These are phyloP conservation scores for Cyclopterus lumpus DNA, from an alignment of 2,797 vertebrate species.

Conservation along the genomic window DNA sequence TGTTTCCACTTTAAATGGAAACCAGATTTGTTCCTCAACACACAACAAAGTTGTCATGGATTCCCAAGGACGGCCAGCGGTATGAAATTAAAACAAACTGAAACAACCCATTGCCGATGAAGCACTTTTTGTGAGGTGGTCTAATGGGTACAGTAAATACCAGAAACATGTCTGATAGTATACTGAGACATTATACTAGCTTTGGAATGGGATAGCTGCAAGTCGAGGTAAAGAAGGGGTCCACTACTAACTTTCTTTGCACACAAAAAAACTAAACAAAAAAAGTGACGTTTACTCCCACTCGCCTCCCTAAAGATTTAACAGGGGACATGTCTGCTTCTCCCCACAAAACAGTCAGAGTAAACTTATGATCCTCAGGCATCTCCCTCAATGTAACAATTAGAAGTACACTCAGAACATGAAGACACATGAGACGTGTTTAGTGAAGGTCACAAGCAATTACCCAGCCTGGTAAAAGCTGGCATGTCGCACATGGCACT, in stretches of 20 bases:
- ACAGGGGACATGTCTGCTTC: slow-evolving; percentile 5
- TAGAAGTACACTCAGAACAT: slow-evolving; percentile 52
- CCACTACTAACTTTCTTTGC: background rate
- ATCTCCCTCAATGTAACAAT: slow-evolving; percentile 66
- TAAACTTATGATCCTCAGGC: slow-evolving; percentile 37
- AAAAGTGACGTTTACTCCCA: background rate
- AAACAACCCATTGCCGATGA: slow-evolving; percentile 21
- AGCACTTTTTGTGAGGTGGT: slow-evolving; percentile 6
- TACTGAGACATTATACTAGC: background rate
- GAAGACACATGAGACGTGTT: slow-evolving; percentile 72
- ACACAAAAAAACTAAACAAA: background rate
- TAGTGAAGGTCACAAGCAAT: slow-evolving; percentile 81
- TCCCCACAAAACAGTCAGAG: slow-evolving; percentile 23
- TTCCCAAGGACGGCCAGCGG: slow-evolving; percentile 37
- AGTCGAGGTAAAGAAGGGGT: background rate
- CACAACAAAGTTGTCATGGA: slow-evolving; percentile 49
- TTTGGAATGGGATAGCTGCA: background rate
- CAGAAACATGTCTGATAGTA: background rate
- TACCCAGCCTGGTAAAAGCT: slow-evolving; percentile 78
- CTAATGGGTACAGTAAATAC: background rate
- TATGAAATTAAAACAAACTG: slow-evolving; percentile 42
- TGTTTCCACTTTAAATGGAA: slow-evolving; percentile 60
- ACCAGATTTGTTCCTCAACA: slow-evolving; percentile 49
- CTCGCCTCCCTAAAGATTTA: background rate
- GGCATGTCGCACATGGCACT: slow-evolving; percentile 77